Conservation (phyloP, 2,888 invertebrate genomes). For the Adelognathus sp. region DNA sequence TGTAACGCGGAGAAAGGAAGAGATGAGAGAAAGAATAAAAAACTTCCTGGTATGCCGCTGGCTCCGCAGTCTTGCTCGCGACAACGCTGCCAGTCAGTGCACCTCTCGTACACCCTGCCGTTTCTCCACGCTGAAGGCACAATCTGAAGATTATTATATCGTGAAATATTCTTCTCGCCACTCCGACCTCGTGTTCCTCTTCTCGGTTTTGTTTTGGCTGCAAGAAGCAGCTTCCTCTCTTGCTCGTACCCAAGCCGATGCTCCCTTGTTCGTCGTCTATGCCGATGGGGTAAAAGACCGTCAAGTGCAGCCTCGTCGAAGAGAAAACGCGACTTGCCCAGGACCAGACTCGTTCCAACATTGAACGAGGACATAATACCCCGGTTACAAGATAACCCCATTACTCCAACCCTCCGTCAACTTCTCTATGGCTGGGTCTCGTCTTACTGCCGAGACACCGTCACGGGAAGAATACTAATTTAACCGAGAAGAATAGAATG, state of each 20-base stretch:
- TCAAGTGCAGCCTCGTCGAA: slow-evolving; percentile 35
- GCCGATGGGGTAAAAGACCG: slow-evolving; percentile 32
- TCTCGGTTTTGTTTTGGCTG: slow-evolving; percentile 21
- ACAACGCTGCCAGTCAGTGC: not conserved
- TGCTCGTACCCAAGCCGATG: not conserved
- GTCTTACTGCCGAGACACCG: slow-evolving; percentile 51
- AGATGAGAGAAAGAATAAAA: not conserved
- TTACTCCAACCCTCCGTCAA: slow-evolving; percentile 63
- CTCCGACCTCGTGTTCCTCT: slow-evolving; percentile 17
- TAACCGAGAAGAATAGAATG: slow-evolving; percentile 36
- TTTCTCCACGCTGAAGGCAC: not conserved
- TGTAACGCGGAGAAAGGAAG: not conserved
- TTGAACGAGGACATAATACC: slow-evolving; percentile 76
- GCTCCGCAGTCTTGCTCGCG: not conserved
- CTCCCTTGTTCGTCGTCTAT: slow-evolving; percentile 17
- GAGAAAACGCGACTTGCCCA: slow-evolving; percentile 47
- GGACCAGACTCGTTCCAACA: slow-evolving; percentile 67
- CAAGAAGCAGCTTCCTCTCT: slow-evolving; percentile 37
- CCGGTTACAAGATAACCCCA: slow-evolving; percentile 74
- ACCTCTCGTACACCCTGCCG: not conserved
- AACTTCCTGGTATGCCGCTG: not conserved
- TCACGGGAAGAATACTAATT: slow-evolving; percentile 55
- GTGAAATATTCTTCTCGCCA: not conserved
- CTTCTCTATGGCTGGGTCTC: slow-evolving; percentile 51
- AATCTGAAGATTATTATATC: slow-evolving; percentile 17